Conservation (phyloP, 1,140 invertebrate genomes). For the Lepidurus arcticus region DNA sequence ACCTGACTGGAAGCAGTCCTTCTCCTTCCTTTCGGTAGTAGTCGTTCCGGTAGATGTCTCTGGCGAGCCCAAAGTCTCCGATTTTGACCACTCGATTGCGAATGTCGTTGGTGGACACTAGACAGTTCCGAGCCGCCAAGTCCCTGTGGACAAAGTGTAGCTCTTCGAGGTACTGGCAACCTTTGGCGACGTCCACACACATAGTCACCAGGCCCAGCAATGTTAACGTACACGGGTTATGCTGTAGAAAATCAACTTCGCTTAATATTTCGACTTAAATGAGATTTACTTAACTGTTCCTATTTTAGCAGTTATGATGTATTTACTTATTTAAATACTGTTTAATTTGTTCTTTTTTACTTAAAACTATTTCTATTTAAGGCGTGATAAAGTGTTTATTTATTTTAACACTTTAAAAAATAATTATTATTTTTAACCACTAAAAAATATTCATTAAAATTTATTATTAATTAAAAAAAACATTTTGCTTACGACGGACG, state of each 20-base stretch:
- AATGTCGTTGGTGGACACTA: slow-evolving; percentile 68
- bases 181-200: slow-evolving; percentile 89
- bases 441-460: too few relatives aligned
- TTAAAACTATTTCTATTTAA: too few relatives aligned
- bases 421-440: not conserved
- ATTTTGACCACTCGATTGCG: slow-evolving; percentile 75
- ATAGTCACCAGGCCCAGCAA: slow-evolving; percentile 80
- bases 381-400: not conserved
- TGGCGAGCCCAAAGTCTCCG: slow-evolving; percentile 88
- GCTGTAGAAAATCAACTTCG: not conserved
- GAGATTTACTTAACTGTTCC: not conserved
- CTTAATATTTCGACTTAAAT: not conserved
- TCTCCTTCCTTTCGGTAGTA: slow-evolving; percentile 89
- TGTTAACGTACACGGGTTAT: slow-evolving; percentile 48
- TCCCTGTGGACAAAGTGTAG: slow-evolving; percentile 95
- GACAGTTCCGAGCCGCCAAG: slow-evolving; percentile 86
- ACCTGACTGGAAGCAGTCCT: slow-evolving; percentile 59
- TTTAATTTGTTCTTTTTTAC: too few relatives aligned
- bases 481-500: slow-evolving; percentile 53
- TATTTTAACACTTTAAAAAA: slow-evolving; percentile 27
- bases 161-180: slow-evolving; percentile 86
- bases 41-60: slow-evolving; percentile 94
- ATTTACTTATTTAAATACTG: too few relatives aligned
- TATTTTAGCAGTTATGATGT: too few relatives aligned
- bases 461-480: not conserved